phyloP scores from a whole-genome alignment of 2,888 invertebrate genomes.

The Drosophila rellima region DNA sequence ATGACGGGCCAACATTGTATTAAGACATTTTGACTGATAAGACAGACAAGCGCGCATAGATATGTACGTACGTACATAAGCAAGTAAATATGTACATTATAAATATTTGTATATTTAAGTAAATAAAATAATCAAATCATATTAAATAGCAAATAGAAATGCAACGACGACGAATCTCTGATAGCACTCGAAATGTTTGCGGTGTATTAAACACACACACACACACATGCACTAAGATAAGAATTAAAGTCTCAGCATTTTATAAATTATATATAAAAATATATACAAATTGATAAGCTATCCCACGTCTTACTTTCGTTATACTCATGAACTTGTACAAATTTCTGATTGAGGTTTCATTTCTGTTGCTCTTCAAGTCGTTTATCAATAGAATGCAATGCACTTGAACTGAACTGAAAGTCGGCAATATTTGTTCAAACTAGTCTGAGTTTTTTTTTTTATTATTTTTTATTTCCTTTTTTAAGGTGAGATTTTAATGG shows the following conservation, averaged over 20 bases:
- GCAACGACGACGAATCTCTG: constrained; percentile 18
- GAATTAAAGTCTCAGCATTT: background rate
- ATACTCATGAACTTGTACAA: background rate
- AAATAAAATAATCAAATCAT: constrained; percentile 28
- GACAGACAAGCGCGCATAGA: constrained; percentile 12
- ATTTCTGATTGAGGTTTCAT: constrained; percentile 5
- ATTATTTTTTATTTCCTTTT: background rate
- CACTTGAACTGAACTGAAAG: constrained; percentile 23
- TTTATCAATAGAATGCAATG: constrained; percentile 15
- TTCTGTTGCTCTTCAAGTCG: background rate
- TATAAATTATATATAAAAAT: background rate
- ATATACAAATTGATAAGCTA: constrained; percentile 18
- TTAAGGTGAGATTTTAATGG: background rate
- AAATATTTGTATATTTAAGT: constrained; percentile 12
- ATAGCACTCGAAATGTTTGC: constrained; percentile 47
- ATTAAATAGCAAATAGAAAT: constrained; percentile 22
- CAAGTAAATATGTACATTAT: constrained; percentile 7
- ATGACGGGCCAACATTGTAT: constrained; percentile 32
- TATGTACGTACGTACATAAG: background rate
- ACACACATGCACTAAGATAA: constrained; percentile 6
- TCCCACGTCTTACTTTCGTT: background rate
- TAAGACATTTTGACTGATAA: constrained; percentile 29
- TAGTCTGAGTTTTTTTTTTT: background rate
- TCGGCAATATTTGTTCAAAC: constrained; percentile 19
- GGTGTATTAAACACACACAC: constrained; percentile 30